Evolutionary conservation across 2,888 invertebrate species (phyloP).

Genomic region (Phengaris alcon): DNA sequence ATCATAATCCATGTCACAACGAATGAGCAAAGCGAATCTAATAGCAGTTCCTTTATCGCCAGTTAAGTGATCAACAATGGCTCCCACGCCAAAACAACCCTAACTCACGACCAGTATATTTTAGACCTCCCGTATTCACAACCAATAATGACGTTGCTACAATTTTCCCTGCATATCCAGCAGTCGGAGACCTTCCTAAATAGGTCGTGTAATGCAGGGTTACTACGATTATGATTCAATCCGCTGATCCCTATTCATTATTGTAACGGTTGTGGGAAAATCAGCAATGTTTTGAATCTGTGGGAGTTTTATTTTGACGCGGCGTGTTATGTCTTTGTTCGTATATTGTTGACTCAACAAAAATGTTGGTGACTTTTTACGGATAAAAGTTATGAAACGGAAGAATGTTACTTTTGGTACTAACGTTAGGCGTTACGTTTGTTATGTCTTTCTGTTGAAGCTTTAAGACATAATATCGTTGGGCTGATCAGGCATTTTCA

Average conservation of each 20-base stretch:
- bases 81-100: slow-evolving; percentile 77
- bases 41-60: slow-evolving; percentile 76
- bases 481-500: not conserved
- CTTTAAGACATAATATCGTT: not conserved
- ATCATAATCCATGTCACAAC: slow-evolving; percentile 74
- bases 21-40: slow-evolving; percentile 78
- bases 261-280: slow-evolving; percentile 73
- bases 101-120: slow-evolving; percentile 50
- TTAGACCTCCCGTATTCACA: slow-evolving; percentile 43
- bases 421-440: not conserved
- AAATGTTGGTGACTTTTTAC: slow-evolving; percentile 28
- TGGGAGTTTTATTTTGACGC: slow-evolving; percentile 73
- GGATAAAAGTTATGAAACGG: slow-evolving; percentile 28
- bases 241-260: slow-evolving; percentile 66
- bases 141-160: slow-evolving; percentile 23
- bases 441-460: slow-evolving; percentile 8
- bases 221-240: slow-evolving; percentile 56
- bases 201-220: slow-evolving; percentile 47
- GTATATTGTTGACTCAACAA: not conserved
- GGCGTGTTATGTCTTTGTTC: slow-evolving; percentile 35
- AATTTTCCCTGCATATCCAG: slow-evolving; percentile 21
- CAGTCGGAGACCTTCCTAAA: slow-evolving; percentile 45
- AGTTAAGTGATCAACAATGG: slow-evolving; percentile 76
- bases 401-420: too few relatives aligned
- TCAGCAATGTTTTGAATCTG: slow-evolving; percentile 69